phyloP scores from a whole-genome alignment of 2,113 vertebrate species.

The Brachirus orientalis region DNA sequence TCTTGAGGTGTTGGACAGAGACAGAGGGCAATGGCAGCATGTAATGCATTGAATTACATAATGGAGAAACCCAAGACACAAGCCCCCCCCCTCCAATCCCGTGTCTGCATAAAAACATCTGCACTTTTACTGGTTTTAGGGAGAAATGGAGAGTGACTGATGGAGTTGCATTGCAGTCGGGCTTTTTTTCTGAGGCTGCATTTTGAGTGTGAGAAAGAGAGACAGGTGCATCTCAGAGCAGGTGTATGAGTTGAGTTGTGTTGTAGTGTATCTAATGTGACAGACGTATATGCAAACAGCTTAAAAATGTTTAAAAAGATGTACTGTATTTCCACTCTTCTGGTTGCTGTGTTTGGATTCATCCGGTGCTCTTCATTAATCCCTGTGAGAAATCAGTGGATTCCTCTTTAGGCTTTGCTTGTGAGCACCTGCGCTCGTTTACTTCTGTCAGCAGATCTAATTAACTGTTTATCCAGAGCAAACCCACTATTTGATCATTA shows the following conservation, averaged over 20 bases:
- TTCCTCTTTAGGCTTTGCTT: background rate
- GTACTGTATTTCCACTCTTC: too few relatives aligned
- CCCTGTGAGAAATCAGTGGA: slow-evolving; percentile 6
- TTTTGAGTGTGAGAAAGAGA: background rate
- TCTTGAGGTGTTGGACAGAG: slow-evolving; percentile 60
- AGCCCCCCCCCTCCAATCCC: slow-evolving; percentile 5
- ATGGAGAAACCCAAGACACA: slow-evolving; percentile 63
- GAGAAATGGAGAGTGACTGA: slow-evolving; percentile 24
- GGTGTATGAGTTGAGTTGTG: slow-evolving; percentile 36
- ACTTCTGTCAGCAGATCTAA: slow-evolving; percentile 65
- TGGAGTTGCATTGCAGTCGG: background rate
- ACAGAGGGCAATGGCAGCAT: slow-evolving; percentile 56
- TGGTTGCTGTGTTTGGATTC: background rate
- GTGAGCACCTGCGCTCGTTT: slow-evolving; percentile 27
- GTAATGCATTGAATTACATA: slow-evolving; percentile 74
- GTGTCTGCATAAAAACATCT: slow-evolving; percentile 28
- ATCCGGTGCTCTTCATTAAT: slow-evolving; percentile 10
- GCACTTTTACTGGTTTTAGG: slow-evolving; percentile 28
- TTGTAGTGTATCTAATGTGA: background rate
- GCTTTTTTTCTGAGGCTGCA: slow-evolving; percentile 5
- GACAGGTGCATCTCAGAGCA: slow-evolving; percentile 61
- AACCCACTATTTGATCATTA: slow-evolving; percentile 66
- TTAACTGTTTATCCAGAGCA: slow-evolving; percentile 56
- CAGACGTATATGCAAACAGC: background rate
- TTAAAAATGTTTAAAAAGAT: too few relatives aligned